These are phyloP conservation scores for Atethmia centrago DNA, from an alignment of 2,888 invertebrate genomes.

Conservation along the genomic window DNA sequence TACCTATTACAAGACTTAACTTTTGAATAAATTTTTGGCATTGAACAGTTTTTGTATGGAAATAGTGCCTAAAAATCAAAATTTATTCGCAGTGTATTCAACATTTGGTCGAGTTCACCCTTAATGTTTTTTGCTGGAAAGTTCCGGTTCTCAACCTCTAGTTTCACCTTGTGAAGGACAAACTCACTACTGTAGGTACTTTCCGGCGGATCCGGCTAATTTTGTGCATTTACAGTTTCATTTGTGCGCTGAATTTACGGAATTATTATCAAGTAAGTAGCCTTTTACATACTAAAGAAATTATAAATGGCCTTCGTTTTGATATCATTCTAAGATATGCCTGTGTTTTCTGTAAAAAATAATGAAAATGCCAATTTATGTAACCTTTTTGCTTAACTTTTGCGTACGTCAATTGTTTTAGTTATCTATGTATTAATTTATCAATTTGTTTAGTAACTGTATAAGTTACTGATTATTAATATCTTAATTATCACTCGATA, in stretches of 20 bases:
- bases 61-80: too few species aligned
- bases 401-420: conserved; percentile 52
- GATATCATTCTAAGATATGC: neutral
- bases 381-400: conserved; percentile 31
- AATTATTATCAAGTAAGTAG: conserved; percentile 53
- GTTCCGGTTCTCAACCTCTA: conserved; percentile 67
- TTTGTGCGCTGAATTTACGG: conserved; percentile 53
- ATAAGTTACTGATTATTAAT: neutral
- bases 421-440: neutral
- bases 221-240: conserved; percentile 31
- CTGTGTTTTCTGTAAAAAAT: conserved; percentile 2
- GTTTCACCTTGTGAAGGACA: conserved; percentile 89
- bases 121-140: neutral
- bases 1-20: too few species aligned
- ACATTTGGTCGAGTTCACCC: neutral
- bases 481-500: neutral
- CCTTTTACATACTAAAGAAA: neutral
- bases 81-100: too few species aligned
- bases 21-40: too few species aligned
- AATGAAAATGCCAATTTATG: conserved; percentile 27
- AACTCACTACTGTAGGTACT: conserved; percentile 56
- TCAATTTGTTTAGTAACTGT: neutral
- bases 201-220: conserved; percentile 54
- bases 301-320: neutral
- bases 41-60: too few species aligned